Base-by-base conservation (phyloP, 2,888 invertebrate genomes). In the Arctia plantaginis region DNA sequence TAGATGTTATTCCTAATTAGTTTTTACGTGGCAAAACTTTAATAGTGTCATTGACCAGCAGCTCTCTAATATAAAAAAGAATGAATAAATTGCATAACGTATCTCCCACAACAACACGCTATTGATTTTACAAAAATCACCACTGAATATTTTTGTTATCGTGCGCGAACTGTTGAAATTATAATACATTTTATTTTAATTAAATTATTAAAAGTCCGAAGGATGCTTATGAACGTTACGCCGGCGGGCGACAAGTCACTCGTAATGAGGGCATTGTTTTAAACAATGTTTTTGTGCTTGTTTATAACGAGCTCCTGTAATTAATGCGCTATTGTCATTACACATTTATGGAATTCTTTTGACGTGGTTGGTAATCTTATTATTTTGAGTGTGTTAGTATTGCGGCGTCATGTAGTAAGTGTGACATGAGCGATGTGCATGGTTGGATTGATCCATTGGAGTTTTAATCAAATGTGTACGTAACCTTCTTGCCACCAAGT, bases 241-340 rank as follows among this genome's bases (percentile, higher is more conserved):
- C 80, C 81, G 35, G 27, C 74, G 76, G 81, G 71, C 33, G 47
- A 76, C 76, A 76, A 67, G 73, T 51, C 70, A 33, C 72, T 75
- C 71, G 64, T 82, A 82, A 82, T 82, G 82, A 82, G 77, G 23
- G 66, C 67, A 74, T 74, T 82, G 76, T 81, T 77, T 68, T 33
- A 82, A 80, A 79, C 33, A 73, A 73, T 79, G 64, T 77, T 76
- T 76, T 69, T 27, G 69, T 68, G 69, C 18, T 69, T 70, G 62
- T 64, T 71, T 41, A 71, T 33, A 64, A 71, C 59, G 47, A 71
- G 70, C 33, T 69, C 73, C 73, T 78, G 55, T 35, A 65, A 44
- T 20, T n/a, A 64, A 68, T 68, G 30, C n/a, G 71, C 51, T 72
- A 51, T 65, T 74, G 62, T 64, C 68, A 68, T 35, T 66, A 51